Conservation (phyloP, 2,797 vertebrate species). For the Peromyscus eremicus region DNA sequence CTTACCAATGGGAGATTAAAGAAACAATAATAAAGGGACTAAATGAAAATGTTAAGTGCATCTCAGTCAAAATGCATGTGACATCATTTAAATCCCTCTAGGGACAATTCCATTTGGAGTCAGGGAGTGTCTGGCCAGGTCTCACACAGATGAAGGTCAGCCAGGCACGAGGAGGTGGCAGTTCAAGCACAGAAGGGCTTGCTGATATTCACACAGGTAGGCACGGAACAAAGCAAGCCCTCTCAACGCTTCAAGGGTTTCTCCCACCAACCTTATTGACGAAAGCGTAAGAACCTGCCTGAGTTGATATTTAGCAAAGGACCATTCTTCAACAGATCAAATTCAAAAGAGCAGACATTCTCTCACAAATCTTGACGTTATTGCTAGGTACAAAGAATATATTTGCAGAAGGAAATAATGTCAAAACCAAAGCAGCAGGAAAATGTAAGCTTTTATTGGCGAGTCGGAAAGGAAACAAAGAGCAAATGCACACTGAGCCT, state of each 20-base stretch:
- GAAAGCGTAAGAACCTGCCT: neutral
- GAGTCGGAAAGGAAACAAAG: conserved; percentile 36
- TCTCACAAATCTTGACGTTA: conserved; percentile 61
- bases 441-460: conserved; percentile 40
- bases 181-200: conserved; percentile 27
- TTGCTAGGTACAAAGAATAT: conserved; percentile 16
- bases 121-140: neutral
- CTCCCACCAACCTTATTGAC: conserved; percentile 24
- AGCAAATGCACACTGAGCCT: conserved; percentile 32
- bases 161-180: conserved; percentile 17
- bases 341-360: conserved; percentile 51
- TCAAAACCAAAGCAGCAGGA: conserved; percentile 39
- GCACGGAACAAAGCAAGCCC: conserved; percentile 36
- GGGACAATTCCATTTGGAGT: neutral
- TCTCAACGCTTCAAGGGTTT: neutral
- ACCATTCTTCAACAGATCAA: conserved; percentile 20
- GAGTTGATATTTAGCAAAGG: neutral
- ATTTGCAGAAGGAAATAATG: conserved; percentile 67
- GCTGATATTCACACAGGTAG: conserved; percentile 51
- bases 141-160: conserved; percentile 62
- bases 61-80: conserved; percentile 30
- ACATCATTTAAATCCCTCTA: conserved; percentile 60
- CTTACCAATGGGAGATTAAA: conserved; percentile 45
- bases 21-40: conserved; percentile 24
- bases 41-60: conserved; percentile 44